Conservation (phyloP, 2,888 invertebrate species). For the Sylvicola cinctus region DNA sequence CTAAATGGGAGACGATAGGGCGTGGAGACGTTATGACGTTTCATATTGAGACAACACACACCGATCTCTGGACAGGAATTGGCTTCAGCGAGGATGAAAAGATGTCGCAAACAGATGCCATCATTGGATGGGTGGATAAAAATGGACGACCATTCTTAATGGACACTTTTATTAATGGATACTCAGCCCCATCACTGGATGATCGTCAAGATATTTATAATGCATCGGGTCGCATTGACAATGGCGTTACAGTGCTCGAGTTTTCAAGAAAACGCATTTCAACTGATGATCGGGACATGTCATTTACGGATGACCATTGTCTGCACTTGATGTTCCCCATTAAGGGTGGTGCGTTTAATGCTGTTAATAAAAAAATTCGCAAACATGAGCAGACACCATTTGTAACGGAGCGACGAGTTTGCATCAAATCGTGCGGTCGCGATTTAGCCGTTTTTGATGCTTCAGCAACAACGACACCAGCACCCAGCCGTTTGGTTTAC, state of each 20-base stretch:
- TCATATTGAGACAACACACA: conserved; percentile 56
- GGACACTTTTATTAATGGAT: conserved; percentile 75
- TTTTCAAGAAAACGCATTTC: conserved; percentile 61
- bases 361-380: conserved; percentile 65
- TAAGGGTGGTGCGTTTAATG: conserved; percentile 61
- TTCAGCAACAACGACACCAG: conserved; percentile 28
- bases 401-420: conserved; percentile 53
- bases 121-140: conserved; percentile 75
- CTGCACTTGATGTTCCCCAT: conserved; percentile 75
- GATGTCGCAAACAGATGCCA: conserved; percentile 78
- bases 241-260: conserved; percentile 57
- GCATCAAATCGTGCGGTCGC: conserved; percentile 62
- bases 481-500: conserved; percentile 47
- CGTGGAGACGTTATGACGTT: conserved; percentile 55
- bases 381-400: conserved; percentile 56
- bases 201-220: conserved; percentile 50
- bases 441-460: conserved; percentile 20
- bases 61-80: conserved; percentile 74
- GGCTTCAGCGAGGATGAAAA: conserved; percentile 67
- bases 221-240: conserved; percentile 42
- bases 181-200: conserved; percentile 53
- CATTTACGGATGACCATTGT: conserved; percentile 64
- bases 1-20: conserved; percentile 56
- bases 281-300: conserved; percentile 52
- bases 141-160: conserved; percentile 61